These are phyloP conservation scores for Lissocephala sabroskyi DNA, from an alignment of 2,888 invertebrate genomes.

Conservation along the genomic window DNA sequence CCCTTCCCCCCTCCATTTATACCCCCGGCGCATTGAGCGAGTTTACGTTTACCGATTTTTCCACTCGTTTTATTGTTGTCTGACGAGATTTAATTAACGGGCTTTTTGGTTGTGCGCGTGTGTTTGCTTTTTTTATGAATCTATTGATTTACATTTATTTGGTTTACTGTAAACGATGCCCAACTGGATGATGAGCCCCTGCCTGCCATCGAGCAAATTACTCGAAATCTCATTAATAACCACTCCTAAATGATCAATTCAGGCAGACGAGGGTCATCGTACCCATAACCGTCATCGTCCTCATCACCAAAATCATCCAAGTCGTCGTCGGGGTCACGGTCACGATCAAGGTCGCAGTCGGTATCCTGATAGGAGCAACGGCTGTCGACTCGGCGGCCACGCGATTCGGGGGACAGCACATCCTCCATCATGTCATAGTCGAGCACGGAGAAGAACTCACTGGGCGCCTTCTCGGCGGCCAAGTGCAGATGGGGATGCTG, in stretches of 20 bases:
- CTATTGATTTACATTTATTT: not conserved
- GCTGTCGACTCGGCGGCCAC: too few species aligned
- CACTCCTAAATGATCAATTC: constrained; percentile 33
- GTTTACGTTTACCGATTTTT: too few species aligned
- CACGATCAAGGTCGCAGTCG: too few species aligned
- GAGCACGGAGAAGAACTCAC: too few species aligned
- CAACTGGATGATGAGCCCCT: constrained; percentile 14
- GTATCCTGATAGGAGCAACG: too few species aligned
- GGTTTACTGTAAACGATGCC: not conserved
- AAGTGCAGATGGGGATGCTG: too few species aligned
- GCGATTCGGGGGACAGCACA: too few species aligned
- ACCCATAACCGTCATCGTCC: constrained; percentile 23
- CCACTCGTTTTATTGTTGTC: constrained; percentile 4
- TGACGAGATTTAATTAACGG: constrained; percentile 28
- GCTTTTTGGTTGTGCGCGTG: too few species aligned
- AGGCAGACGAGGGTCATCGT: constrained; percentile 44
- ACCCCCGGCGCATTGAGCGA: too few species aligned
- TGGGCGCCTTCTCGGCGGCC: too few species aligned
- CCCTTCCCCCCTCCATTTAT: not conserved
- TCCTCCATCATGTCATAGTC: not conserved
- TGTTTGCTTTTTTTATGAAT: constrained; percentile 21
- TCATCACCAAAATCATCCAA: too few species aligned
- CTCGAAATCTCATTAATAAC: constrained; percentile 11
- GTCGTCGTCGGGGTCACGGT: too few species aligned
- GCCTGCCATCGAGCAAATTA: constrained; percentile 17